Evolutionary conservation across 2,888 invertebrate genomes (phyloP).

Genomic region (Drosophila putrida): DNA sequence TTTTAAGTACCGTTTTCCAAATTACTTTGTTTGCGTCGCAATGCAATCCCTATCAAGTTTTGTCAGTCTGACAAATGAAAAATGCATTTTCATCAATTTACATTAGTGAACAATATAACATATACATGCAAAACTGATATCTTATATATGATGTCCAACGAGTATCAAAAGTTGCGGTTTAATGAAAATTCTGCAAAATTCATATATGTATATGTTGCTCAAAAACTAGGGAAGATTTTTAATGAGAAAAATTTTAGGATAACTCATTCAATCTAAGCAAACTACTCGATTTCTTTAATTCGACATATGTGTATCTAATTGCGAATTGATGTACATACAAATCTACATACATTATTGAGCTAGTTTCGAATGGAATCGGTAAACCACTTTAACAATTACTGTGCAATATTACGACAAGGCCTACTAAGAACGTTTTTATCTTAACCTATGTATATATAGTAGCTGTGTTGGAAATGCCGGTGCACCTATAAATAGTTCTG

Average conservation of each 20-base stretch:
- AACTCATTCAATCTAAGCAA: too few species aligned
- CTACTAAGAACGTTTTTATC: neutral
- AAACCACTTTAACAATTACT: slow-evolving; percentile 33
- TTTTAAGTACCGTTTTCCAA: slow-evolving; percentile 3
- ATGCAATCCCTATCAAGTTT: neutral
- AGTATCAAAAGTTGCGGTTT: too few species aligned
- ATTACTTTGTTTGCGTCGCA: neutral
- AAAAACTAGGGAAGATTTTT: too few species aligned
- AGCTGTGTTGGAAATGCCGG: neutral
- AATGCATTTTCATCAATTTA: neutral
- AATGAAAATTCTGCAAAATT: too few species aligned
- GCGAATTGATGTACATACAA: too few species aligned
- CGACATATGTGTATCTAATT: too few species aligned
- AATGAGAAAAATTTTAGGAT: too few species aligned
- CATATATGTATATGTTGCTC: too few species aligned
- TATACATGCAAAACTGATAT: too few species aligned
- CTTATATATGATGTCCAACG: too few species aligned
- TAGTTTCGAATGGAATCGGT: slow-evolving; percentile 24
- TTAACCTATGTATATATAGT: neutral
- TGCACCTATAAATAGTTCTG: slow-evolving; percentile 4
- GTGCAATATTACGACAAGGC: slow-evolving; percentile 48
- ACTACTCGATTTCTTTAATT: too few species aligned
- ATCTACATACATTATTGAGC: slow-evolving; percentile 10
- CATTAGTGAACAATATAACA: neutral
- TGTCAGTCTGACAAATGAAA: neutral